Base-by-base conservation (phyloP, 2,113 vertebrate species). In the Cardinalis cardinalis region DNA sequence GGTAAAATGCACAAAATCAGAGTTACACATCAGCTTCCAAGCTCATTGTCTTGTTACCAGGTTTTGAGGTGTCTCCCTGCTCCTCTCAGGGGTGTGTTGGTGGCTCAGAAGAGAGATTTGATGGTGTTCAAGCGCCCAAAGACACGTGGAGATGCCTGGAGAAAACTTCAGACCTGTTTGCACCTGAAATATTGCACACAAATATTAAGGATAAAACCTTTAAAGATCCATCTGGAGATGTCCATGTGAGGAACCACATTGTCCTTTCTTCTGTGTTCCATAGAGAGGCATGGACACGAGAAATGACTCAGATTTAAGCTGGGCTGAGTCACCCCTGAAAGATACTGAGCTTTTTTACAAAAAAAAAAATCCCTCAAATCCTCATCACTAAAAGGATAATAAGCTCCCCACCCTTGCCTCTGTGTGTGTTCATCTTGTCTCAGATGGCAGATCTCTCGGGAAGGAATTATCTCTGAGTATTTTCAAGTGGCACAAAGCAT, bases 231-330 rank as follows among this genome's bases (percentile, higher is more conserved):
- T 51, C 78, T 87, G 63, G 59, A 72, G 66, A 76, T 23, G 23
- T 12, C 63, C 46, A 34, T 16, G 16, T 48, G 38, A 59, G 38
- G 32, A 76, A 46, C 18, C 18, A 72, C 46, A 16, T 10, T 0
- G 0, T 26, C 63, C 71, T 71, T 80, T 61, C 46, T 78, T 49
- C 53, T 53, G 32, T 79, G 43, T 16, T 88, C 60, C 41, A n/a
- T 0, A 61, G 25, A 81, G 64, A 43, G 65, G 61, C 18, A 26
- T 38, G 89, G 82, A 74, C 92, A 87, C 28, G 52, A 85, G 59
- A 82, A 79, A 51, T 94, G 84, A 91, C 31, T 94, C 89, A 93
- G 58, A 87, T 75, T 63, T 93, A 89, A 93, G 55, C 82, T 87
- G 68, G 60, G 64, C 83, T 95, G 90, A 95, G 60, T 95, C 89